Evolutionary conservation across 2,797 vertebrate species (phyloP), one percentile per base, ranked within the genome.

Genomic region (Sus cebifrons): DNA sequence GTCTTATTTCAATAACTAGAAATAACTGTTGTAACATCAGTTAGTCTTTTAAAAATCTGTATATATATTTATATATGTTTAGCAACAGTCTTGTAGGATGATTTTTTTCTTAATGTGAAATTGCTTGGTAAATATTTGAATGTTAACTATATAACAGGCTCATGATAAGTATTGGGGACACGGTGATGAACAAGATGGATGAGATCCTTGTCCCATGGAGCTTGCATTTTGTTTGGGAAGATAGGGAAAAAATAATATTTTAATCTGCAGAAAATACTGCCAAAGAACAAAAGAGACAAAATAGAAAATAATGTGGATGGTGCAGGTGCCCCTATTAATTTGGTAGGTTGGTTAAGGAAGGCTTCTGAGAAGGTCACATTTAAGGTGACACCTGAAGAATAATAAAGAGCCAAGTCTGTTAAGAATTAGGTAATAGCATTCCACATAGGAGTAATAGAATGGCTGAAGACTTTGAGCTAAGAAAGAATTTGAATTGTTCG

Each of bases 151-250:
- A 87, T 79, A 29, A 58, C 7, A 91, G 44, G 20, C 23, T 67
- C 88, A 67, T 88, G 29, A 18, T 92, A 78, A 95, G 27, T 95
- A 44, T 49, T 68, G 58, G 54, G 60, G 25, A 86, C 29, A 58
- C 23, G 56, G 4, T 83, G 58, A 65, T 83, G 54, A 75, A 54
- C 60, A n/a, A 20, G 32, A 65, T 64, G 25, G 27, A 52, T 93
- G n/a, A 56, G 17, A 15, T 77, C 56, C 29, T 82, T 73, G 27
- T 56, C 58, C 10, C 17, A 27, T 65, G 60, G 70, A 94, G 20
- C 56, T 79, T 97, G 60, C 32, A 62, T 87, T 96, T 95, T 20
- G 89, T 21, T 87, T 96, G 81, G 18, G 85, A 89, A 74, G 29
- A 67, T 25, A 74, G 70, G n/a, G 27, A 44, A 40, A 13, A 49